Evolutionary conservation across 2,797 vertebrate species (phyloP).

Genomic region (Eupleurogrammus muticus): DNA sequence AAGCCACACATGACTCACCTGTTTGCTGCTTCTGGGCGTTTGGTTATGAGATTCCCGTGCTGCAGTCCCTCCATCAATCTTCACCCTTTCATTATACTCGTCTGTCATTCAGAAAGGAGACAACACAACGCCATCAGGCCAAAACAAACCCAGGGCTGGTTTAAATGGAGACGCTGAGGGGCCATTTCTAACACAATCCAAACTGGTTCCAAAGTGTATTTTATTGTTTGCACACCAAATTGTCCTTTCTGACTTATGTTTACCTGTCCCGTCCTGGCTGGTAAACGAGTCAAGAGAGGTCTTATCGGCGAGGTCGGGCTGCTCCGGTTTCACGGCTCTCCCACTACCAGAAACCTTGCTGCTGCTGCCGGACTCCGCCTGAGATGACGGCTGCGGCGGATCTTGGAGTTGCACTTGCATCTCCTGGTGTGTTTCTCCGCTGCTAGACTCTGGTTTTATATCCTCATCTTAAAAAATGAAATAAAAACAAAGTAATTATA

Average conservation of each 20-base stretch:
- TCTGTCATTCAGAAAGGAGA: slow-evolving; percentile 78
- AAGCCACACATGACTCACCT: slow-evolving; percentile 82
- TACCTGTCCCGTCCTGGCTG: slow-evolving; percentile 91
- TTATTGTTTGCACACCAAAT: neutral
- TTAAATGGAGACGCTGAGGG: neutral
- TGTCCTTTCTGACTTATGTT: neutral
- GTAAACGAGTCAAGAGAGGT: slow-evolving; percentile 87
- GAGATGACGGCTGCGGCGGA: slow-evolving; percentile 40
- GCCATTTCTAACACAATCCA: neutral
- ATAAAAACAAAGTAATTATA: neutral
- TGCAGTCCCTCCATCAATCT: slow-evolving; percentile 74
- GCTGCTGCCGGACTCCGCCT: slow-evolving; percentile 76
- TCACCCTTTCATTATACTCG: slow-evolving; percentile 84
- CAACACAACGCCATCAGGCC: slow-evolving; percentile 5
- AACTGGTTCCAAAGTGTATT: neutral
- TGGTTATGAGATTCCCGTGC: slow-evolving; percentile 78
- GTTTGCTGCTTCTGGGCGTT: slow-evolving; percentile 88
- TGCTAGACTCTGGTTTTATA: slow-evolving; percentile 39
- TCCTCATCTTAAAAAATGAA: slow-evolving; percentile 57
- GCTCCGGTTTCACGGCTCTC: slow-evolving; percentile 79
- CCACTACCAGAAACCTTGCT: slow-evolving; percentile 68
- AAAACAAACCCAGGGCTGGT: neutral
- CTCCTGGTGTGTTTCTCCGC: slow-evolving; percentile 36
- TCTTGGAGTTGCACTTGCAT: slow-evolving; percentile 28
- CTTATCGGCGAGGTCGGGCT: slow-evolving; percentile 86